These are phyloP conservation scores for Onychostruthus taczanowskii DNA, from an alignment of 2,113 vertebrate species.

Conservation along the genomic window DNA sequence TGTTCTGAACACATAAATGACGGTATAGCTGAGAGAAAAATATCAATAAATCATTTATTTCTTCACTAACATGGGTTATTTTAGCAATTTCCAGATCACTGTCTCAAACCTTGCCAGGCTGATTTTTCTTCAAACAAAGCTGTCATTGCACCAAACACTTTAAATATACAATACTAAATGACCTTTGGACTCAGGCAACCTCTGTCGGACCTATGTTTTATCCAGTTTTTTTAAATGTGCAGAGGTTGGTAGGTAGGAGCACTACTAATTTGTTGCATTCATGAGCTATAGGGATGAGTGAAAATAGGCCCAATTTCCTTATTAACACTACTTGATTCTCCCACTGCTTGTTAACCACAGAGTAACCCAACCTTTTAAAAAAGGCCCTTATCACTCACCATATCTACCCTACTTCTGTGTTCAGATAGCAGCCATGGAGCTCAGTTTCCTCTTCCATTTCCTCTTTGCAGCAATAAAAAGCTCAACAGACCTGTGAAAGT, in stretches of 20 bases:
- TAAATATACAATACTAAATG: neutral
- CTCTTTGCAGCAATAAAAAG: neutral
- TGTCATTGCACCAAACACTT: neutral
- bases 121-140: neutral
- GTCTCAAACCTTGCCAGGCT: neutral
- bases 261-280: neutral
- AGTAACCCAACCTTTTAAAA: neutral
- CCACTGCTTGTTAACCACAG: neutral
- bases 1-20: neutral
- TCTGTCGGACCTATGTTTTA: neutral
- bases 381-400: neutral
- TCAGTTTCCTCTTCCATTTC: neutral
- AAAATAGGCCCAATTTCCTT: neutral
- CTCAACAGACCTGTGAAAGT: neutral
- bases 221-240: neutral
- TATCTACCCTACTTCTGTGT: neutral
- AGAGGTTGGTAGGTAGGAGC: neutral
- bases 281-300: neutral
- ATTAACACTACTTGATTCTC: neutral
- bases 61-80: accelerated
- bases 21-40: neutral
- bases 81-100: neutral
- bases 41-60: neutral
- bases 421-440: neutral
- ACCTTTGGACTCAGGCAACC: neutral